These are phyloP conservation scores for Helobdella robusta DNA, from an alignment of 2,888 invertebrate genomes.

Conservation along the genomic window DNA sequence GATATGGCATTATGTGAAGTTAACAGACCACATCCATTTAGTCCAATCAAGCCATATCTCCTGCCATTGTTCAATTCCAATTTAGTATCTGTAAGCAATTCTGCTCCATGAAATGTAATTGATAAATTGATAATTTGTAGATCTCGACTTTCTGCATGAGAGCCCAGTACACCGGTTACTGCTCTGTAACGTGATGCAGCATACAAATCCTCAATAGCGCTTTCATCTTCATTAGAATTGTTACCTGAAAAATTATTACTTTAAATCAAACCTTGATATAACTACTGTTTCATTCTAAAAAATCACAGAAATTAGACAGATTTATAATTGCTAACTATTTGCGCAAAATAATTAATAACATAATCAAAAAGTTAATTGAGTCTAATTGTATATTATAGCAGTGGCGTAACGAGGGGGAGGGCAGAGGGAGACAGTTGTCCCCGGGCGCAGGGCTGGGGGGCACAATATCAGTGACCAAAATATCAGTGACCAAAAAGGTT, in stretches of 20 bases:
- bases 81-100: conserved; percentile 86
- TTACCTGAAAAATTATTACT: background rate
- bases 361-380: too few species aligned
- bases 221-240: background rate
- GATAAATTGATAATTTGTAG: conserved; percentile 91
- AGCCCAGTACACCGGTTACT: conserved; percentile 78
- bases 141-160: conserved; percentile 89
- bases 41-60: conserved; percentile 87
- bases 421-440: too few species aligned
- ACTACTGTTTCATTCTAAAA: too few species aligned
- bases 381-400: too few species aligned
- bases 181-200: conserved; percentile 67
- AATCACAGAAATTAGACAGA: too few species aligned
- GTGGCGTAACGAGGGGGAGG: too few species aligned
- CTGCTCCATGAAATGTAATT: conserved; percentile 93
- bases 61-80: conserved; percentile 93
- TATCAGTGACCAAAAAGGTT: too few species aligned
- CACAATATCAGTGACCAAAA: too few species aligned
- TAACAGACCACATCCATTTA: conserved; percentile 84
- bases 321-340: too few species aligned
- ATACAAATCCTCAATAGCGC: conserved; percentile 64
- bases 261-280: too few species aligned
- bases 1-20: background rate
- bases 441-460: too few species aligned
- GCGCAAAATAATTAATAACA: too few species aligned